phyloP scores from a whole-genome alignment of 2,888 invertebrate genomes.

The Catocala nupta region DNA sequence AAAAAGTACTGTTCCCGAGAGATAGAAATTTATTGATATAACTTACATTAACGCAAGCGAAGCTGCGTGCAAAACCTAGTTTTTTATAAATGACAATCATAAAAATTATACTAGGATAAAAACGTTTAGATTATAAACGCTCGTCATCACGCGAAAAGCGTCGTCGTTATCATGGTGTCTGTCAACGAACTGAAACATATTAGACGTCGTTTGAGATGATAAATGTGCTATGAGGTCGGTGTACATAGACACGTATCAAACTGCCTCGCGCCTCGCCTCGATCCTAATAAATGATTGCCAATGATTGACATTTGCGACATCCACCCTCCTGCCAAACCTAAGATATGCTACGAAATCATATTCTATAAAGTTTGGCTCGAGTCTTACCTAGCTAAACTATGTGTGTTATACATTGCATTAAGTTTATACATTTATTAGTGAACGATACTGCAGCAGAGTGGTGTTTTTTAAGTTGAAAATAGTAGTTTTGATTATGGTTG shows the following conservation, averaged over 20 bases:
- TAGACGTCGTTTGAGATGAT: slow-evolving; percentile 82
- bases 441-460: too few species aligned
- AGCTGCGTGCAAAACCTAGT: too few species aligned
- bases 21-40: too few species aligned
- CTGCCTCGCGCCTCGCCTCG: slow-evolving; percentile 64
- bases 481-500: too few species aligned
- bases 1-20: too few species aligned
- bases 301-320: slow-evolving; percentile 77
- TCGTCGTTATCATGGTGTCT: slow-evolving; percentile 69
- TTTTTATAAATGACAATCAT: slow-evolving; percentile 16
- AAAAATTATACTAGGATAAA: slow-evolving; percentile 49
- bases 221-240: slow-evolving; percentile 75
- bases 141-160: slow-evolving; percentile 53
- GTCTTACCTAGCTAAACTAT: too few species aligned
- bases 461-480: too few species aligned
- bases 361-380: slow-evolving; percentile 19
- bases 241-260: slow-evolving; percentile 55
- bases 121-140: slow-evolving; percentile 63
- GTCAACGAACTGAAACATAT: slow-evolving; percentile 82
- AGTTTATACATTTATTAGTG: too few species aligned
- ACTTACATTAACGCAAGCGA: too few species aligned
- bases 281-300: slow-evolving; percentile 80
- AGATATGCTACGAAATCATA: slow-evolving; percentile 56
- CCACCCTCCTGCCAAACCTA: slow-evolving; percentile 24
- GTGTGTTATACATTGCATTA: too few species aligned